Conservation (phyloP, 2,797 vertebrate species). For the Jordanella pulchra region DNA sequence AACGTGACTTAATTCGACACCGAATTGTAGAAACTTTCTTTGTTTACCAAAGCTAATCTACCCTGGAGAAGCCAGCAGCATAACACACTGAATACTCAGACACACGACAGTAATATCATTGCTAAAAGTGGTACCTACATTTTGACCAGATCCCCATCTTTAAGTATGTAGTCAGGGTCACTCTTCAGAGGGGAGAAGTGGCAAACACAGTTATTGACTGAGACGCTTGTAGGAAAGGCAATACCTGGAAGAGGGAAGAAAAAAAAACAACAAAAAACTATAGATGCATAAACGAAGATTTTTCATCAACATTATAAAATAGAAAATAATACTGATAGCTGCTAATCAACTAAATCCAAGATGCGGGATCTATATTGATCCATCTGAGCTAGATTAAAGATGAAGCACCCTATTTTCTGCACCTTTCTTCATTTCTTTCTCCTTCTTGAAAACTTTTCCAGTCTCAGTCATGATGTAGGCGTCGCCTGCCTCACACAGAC, state of each 20-base stretch:
- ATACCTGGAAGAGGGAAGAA: conserved; percentile 82
- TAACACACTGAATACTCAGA: conserved; percentile 50
- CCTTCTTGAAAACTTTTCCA: conserved; percentile 96
- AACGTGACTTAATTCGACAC: neutral
- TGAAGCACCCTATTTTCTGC: conserved; percentile 10
- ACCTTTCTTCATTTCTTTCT: conserved; percentile 99
- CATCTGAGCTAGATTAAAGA: neutral
- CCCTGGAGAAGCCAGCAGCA: neutral
- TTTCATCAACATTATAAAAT: conserved; percentile 1
- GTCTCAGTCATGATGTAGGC: conserved; percentile 92
- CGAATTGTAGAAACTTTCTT: neutral
- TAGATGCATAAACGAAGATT: conserved; percentile 21
- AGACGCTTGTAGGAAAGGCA: conserved; percentile 96
- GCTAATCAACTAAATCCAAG: neutral
- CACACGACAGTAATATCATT: conserved; percentile 38
- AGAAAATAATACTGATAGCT: neutral
- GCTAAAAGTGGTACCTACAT: conserved; percentile 82
- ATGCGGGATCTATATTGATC: neutral
- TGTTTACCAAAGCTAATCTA: neutral
- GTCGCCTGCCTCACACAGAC: conserved; percentile 90
- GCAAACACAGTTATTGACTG: conserved; percentile 97
- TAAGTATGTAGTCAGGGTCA: conserved; percentile 92
- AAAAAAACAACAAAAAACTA: conserved; percentile 62
- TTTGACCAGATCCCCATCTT: conserved; percentile 95
- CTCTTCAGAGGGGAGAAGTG: conserved; percentile 99